A percentile compares a stretch with the other conserved stretches of the same genome.
Evolutionary conservation across 1,140 invertebrate species (phyloP).

Genomic region (Neodiprion virginianus): DNA sequence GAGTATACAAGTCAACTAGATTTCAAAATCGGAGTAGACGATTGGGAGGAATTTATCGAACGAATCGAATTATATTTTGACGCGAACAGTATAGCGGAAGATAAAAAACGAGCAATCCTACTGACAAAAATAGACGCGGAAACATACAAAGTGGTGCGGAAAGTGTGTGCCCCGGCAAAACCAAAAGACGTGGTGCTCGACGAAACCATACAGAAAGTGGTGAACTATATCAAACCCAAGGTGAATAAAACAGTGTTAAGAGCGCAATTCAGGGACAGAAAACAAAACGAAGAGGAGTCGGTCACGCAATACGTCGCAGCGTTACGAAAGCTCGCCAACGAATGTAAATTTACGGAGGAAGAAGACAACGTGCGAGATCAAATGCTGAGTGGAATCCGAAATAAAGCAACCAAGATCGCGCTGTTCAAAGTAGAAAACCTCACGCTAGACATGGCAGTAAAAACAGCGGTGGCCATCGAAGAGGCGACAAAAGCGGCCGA

Average conservation of each 20-base stretch:
- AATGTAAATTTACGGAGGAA: background rate
- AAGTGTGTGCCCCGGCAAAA: background rate
- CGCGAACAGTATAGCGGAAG: no score
- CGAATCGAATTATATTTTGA: no score
- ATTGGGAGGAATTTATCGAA: no score
- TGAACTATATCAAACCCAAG: background rate
- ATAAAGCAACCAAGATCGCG: background rate
- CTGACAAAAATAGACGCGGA: background rate
- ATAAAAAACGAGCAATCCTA: conserved; percentile 25
- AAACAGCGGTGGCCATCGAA: conserved; percentile 8
- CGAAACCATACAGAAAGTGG: background rate
- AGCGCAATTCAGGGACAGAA: background rate
- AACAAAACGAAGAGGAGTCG: background rate
- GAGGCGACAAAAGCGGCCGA: conserved; percentile 6
- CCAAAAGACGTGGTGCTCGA: background rate
- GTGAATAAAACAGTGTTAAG: background rate
- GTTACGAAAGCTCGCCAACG: background rate
- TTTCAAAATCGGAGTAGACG: no score
- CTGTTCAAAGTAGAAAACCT: background rate
- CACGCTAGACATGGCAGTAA: background rate
- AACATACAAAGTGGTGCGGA: background rate
- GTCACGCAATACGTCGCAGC: background rate
- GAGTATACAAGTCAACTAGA: no score
- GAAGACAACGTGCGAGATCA: background rate
- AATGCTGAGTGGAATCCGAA: background rate